A percentile compares a stretch with the other conserved stretches of the same genome.
Evolutionary conservation across 1,140 invertebrate genomes (phyloP).

Genomic region (Saccostrea glomerata): DNA sequence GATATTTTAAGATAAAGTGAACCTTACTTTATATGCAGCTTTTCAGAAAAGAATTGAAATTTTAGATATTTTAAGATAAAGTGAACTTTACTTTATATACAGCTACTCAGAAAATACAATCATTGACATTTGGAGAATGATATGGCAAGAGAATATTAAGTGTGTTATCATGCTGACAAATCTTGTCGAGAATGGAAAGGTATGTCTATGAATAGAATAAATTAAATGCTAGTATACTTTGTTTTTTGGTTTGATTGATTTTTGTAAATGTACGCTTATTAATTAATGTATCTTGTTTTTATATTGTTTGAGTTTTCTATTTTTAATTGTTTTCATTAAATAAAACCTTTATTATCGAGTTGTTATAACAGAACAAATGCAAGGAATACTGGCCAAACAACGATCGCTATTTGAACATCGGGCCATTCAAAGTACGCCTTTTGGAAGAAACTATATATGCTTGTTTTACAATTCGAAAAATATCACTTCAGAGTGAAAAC

Average conservation of each 20-base stretch:
- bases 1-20: too few relatives aligned
- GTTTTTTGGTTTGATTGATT: too few relatives aligned
- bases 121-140: not conserved
- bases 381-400: not conserved
- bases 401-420: not conserved
- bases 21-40: too few relatives aligned
- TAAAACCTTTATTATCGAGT: not conserved
- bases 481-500: not conserved
- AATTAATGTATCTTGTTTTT: not conserved
- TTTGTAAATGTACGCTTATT: too few relatives aligned
- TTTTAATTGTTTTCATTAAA: not conserved
- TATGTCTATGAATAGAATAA: not conserved
- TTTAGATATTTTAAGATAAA: too few relatives aligned
- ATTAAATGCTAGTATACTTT: too few relatives aligned
- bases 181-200: slow-evolving; percentile 1
- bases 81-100: too few relatives aligned
- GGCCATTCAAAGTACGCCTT: not conserved
- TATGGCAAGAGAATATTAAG: not conserved
- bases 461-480: not conserved
- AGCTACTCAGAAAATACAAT: not conserved
- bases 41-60: too few relatives aligned
- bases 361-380: not conserved
- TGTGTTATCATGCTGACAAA: not conserved
- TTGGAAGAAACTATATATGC: not conserved
- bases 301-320: not conserved